Base-by-base conservation (phyloP, 2,113 vertebrate genomes). In the Nanorana parkeri region DNA sequence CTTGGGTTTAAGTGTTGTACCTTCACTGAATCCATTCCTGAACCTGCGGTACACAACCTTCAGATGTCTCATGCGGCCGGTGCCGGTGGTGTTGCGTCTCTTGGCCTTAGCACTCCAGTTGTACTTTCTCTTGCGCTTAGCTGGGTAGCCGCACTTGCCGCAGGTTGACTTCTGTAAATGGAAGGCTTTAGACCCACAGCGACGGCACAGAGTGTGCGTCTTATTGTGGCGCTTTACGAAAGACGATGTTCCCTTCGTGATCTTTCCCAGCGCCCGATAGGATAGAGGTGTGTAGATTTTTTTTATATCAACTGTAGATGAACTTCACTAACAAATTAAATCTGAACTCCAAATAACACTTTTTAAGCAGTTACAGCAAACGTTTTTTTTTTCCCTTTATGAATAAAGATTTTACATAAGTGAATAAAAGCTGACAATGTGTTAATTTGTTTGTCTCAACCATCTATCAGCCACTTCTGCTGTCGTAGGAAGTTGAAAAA, bases 21-120 rank as follows among this genome's bases (percentile, higher is more conserved):
- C 98, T 92, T 99, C 97, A 90, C 97, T 93, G 96, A 99, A 99
- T 91, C 98, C 98, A 94, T 99, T 99, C 98, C 96, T 98, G 96
- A 99, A 99, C 85, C 98, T 94, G 81, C 97, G 96, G 85, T 97
- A 97, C 68, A 99, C 97, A 8, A 97, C 97, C 84, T 98, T 98
- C 87, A 99, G 93, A 90, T 99, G 96, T 87, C 97, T 96, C 95
- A 99, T 98, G 32, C 98, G 95, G 84, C 98, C 98, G 0, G 98
- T 99, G 7, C 98, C 97, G 5, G 98, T 99, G 90, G 98, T 99
- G 91, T 96, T 99, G 85, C 97, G 95, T 83, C 98, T 95, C 88
- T 98, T 99, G 79, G 98, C 98, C 91, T 99, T 99, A 2, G 95
- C 96, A 64, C 98, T 99, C 98, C 98, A 99, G 90, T 99, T 99